phyloP scores from a whole-genome alignment of 2,113 vertebrate species.

The Narcine bancroftii region DNA sequence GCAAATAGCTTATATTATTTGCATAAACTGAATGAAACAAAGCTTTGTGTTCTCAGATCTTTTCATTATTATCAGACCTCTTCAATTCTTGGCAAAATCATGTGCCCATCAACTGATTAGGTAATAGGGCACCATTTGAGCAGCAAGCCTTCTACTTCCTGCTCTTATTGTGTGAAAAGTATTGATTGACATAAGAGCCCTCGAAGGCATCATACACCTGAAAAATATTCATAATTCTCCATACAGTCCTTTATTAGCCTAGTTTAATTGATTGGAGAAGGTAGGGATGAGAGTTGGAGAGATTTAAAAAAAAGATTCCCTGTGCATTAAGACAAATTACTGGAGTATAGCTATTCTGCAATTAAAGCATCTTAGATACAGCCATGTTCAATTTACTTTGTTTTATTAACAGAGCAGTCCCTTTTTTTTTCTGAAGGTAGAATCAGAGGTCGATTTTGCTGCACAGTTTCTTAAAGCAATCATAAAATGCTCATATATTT shows the following conservation, averaged over 20 bases:
- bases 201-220: slow-evolving; percentile 33
- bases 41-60: slow-evolving; percentile 39
- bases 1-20: slow-evolving; percentile 40
- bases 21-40: slow-evolving; percentile 40
- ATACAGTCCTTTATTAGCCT: slow-evolving; percentile 25
- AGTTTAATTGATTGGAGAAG: slow-evolving; percentile 19
- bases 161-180: slow-evolving; percentile 30
- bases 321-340: slow-evolving; percentile 9
- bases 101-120: slow-evolving; percentile 40
- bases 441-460: not conserved
- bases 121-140: slow-evolving; percentile 32
- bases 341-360: slow-evolving; percentile 14
- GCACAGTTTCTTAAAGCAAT: not conserved
- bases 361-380: slow-evolving; percentile 4
- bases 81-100: slow-evolving; percentile 39
- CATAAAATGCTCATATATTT: not conserved
- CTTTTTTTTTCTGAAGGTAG: not conserved
- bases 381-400: not conserved
- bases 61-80: slow-evolving; percentile 39
- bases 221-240: slow-evolving; percentile 26
- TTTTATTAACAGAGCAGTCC: not conserved
- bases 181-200: slow-evolving; percentile 36
- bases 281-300: not conserved
- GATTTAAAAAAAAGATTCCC: slow-evolving; percentile 31
- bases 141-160: slow-evolving; percentile 27